phyloP scores from a whole-genome alignment of 2,888 invertebrate genomes.

The Caenorhabditis sulstoni region DNA sequence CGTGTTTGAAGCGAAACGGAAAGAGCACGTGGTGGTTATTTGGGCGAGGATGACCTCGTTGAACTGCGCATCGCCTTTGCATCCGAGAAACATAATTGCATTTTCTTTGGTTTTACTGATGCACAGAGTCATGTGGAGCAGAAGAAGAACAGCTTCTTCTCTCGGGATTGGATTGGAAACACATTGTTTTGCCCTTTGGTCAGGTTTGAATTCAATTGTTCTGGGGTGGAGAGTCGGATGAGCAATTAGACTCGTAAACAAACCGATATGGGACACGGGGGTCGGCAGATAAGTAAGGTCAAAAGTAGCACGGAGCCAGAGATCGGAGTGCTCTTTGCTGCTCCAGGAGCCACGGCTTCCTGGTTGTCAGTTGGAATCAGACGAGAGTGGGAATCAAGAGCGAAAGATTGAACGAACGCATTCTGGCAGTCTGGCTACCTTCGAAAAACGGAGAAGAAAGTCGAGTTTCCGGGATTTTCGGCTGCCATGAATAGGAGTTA shows the following conservation, averaged over 20 bases:
- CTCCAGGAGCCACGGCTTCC: not conserved
- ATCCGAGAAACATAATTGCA: constrained; percentile 30
- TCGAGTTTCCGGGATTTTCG: not conserved
- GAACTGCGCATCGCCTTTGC: constrained; percentile 16
- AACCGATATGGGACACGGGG: constrained; percentile 5
- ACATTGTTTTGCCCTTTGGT: constrained; percentile 4
- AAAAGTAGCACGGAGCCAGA: constrained; percentile 15
- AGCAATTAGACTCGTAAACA: constrained; percentile 45
- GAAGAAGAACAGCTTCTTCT: not conserved
- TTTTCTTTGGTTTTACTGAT: constrained; percentile 42
- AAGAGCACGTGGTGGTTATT: constrained; percentile 17
- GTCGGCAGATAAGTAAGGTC: not conserved
- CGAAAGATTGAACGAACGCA: too few species aligned
- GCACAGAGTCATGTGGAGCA: constrained; percentile 33
- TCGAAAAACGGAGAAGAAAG: too few species aligned
- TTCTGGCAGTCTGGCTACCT: too few species aligned
- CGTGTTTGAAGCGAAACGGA: not conserved
- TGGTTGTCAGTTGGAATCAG: constrained; percentile 9
- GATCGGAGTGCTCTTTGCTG: not conserved
- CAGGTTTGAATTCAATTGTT: constrained; percentile 10
- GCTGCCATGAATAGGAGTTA: not conserved
- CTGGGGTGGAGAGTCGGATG: constrained; percentile 9
- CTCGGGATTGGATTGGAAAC: not conserved
- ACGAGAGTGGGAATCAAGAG: not conserved
- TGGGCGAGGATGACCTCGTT: constrained; percentile 31